Conservation (phyloP, 2,888 invertebrate genomes). For the Bedellia somnulentella region DNA sequence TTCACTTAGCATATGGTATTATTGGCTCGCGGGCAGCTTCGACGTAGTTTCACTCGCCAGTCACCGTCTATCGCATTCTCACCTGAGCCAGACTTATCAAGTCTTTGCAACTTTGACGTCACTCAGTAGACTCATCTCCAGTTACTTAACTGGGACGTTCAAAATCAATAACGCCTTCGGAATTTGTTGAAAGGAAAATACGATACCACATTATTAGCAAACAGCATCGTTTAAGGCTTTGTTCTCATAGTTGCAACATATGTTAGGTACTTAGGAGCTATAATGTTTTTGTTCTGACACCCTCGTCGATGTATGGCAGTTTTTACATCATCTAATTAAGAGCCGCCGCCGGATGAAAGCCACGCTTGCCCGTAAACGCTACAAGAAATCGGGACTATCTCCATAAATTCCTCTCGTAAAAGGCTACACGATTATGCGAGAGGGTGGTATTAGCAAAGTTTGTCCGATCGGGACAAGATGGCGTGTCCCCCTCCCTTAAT, state of each 20-base stretch:
- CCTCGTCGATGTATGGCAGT: conserved; percentile 14
- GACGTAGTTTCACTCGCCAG: conserved; percentile 36
- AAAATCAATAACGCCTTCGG: conserved; percentile 23
- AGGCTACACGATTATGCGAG: conserved; percentile 60
- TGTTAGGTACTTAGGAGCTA: too few species aligned
- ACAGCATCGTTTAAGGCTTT: too few species aligned
- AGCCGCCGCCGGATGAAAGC: conserved; percentile 42
- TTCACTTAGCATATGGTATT: conserved; percentile 42
- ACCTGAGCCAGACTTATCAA: conserved; percentile 54
- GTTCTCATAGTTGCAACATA: too few species aligned
- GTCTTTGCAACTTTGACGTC: conserved; percentile 54
- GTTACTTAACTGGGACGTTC: conserved; percentile 30
- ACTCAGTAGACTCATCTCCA: conserved; percentile 21
- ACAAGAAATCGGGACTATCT: conserved; percentile 58
- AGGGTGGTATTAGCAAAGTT: conserved; percentile 62
- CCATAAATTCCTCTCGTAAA: conserved; percentile 62
- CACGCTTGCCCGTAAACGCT: conserved; percentile 53
- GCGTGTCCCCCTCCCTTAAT: conserved; percentile 31
- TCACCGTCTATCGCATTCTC: conserved; percentile 59
- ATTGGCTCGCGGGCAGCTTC: conserved; percentile 43
- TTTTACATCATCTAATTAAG: conserved; percentile 49
- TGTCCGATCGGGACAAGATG: conserved; percentile 45
- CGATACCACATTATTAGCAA: neutral
- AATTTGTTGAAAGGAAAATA: neutral
- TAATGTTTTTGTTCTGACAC: conserved; percentile 1